Evolutionary conservation across 2,888 invertebrate genomes (phyloP), one percentile per base, ranked within the genome.

Genomic region (Yponomeuta cagnagella): DNA sequence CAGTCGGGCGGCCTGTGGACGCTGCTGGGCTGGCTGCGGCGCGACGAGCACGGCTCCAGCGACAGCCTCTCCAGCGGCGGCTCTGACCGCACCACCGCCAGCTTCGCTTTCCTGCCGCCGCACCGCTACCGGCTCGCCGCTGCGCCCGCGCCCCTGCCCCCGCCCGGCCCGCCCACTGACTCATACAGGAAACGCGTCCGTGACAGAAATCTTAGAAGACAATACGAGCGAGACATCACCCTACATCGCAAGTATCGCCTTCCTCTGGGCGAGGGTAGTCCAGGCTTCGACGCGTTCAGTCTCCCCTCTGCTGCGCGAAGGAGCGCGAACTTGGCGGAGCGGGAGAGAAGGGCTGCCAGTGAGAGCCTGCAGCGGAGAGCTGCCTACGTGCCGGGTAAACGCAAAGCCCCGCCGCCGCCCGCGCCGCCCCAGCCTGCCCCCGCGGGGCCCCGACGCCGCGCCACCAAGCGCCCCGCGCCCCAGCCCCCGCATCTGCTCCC

Each of bases 331-430:
- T 3, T 80, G 83, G 43, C 81, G 73, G 33, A 83, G 48, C 85
- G 90, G 70, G 89, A 90, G 58, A 87, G 94, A 66, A 88, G 94
- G 76, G 94, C 94, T 33, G 91, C 93, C n/a, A 95, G 94, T 79
- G 95, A 95, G 84, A 92, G 93, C 37, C 93, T 93, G 75, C 93
- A 93, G 73, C 93, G 93, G 68, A 93, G 93, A 74, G 92, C 94
- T 10, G 93, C 93, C 5, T 95, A 96, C 87, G 96, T 96, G 0
- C 95, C 95, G 75, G 96, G 96, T 37, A 96, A 96, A 82, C 87
- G 96, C 70, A 94, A 93, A 78, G 96, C 96, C 0, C 96, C 96
- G 0, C 93, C 93, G 74, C 96, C 96, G 6, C 96, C 96, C 0
- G 80, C 5, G 78, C 78, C 78, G 86, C 73, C 74, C 82, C 76